Conservation (phyloP, 2,888 invertebrate genomes). For the Dryobota labecula region DNA sequence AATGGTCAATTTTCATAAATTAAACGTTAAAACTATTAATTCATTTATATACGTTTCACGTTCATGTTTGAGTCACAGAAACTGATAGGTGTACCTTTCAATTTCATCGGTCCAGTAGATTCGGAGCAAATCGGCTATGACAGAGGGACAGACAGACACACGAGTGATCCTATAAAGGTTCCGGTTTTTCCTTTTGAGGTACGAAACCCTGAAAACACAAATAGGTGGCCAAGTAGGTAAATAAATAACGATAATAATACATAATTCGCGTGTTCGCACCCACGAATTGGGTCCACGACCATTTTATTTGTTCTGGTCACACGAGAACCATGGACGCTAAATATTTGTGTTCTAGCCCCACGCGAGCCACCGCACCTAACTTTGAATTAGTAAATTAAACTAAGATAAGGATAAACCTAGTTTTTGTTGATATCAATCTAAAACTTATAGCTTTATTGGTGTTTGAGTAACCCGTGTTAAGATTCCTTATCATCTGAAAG, state of each 20-base stretch:
- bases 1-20: too few relatives aligned
- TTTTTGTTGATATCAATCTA: conserved; percentile 36
- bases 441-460: background rate
- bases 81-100: too few relatives aligned
- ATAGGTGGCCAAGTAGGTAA: background rate
- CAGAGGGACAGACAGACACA: too few relatives aligned
- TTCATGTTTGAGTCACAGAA: too few relatives aligned
- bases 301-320: conserved; percentile 58
- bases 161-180: too few relatives aligned
- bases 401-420: conserved; percentile 42
- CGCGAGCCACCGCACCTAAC: conserved; percentile 27
- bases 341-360: conserved; percentile 8
- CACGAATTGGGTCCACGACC: conserved; percentile 9
- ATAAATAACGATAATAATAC: conserved; percentile 21
- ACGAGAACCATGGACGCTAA: conserved; percentile 28
- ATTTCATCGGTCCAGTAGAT: too few relatives aligned
- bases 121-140: too few relatives aligned
- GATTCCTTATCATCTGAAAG: background rate
- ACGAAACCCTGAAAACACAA: too few relatives aligned
- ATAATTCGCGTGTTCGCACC: conserved; percentile 46
- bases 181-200: too few relatives aligned
- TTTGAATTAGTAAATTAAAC: conserved; percentile 42
- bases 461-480: background rate
- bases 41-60: too few relatives aligned
- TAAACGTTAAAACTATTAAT: too few relatives aligned